phyloP scores from a whole-genome alignment of 2,888 invertebrate genomes.

The Eupsilia transversa region DNA sequence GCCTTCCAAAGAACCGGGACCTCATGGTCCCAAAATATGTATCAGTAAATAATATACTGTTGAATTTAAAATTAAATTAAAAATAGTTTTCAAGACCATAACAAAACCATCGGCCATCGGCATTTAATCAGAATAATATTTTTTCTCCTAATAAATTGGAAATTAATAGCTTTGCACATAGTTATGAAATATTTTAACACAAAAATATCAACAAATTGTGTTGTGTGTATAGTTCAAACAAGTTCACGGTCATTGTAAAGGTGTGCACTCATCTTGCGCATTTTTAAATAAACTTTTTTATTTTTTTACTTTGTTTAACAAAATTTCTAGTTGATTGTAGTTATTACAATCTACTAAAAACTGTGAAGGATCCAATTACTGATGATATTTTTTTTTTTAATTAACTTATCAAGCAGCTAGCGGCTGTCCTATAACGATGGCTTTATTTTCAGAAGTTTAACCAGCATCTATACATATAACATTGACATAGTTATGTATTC shows the following conservation, averaged over 20 bases:
- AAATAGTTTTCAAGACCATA: conserved; percentile 1
- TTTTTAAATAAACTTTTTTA: not conserved
- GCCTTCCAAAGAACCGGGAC: too few relatives aligned
- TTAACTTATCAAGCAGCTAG: too few relatives aligned
- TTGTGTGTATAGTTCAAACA: conserved; percentile 31
- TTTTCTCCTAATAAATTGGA: not conserved
- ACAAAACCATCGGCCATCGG: not conserved
- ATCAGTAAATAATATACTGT: not conserved
- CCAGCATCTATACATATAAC: not conserved
- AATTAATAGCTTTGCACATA: conserved; percentile 36
- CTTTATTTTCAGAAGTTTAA: not conserved
- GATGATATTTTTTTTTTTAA: too few relatives aligned
- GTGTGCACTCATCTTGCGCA: not conserved
- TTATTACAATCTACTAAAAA: too few relatives aligned
- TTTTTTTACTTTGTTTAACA: too few relatives aligned
- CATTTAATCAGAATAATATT: not conserved
- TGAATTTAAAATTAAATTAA: not conserved
- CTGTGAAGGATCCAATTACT: too few relatives aligned
- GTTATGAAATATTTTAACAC: conserved; percentile 34
- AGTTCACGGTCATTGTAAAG: conserved; percentile 61
- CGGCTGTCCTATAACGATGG: not conserved
- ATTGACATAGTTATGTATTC: too few relatives aligned
- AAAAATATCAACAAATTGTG: conserved; percentile 43
- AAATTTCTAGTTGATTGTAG: too few relatives aligned
- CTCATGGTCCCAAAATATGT: too few relatives aligned